Conservation (phyloP, 2,888 invertebrate species). For the Palloptera scutellata region DNA sequence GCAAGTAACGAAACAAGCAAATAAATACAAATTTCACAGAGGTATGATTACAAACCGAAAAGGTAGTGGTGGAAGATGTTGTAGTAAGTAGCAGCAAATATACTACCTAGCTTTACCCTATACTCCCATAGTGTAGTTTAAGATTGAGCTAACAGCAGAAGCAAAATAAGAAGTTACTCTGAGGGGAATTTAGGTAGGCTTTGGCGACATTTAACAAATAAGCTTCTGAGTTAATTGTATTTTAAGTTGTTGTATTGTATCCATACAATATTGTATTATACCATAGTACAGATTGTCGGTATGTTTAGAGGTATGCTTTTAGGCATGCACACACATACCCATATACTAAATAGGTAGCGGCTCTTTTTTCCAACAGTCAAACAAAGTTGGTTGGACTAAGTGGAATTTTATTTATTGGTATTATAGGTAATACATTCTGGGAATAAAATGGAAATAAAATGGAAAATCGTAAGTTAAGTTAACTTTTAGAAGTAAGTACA, state of each 20-base stretch:
- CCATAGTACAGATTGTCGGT: too few relatives aligned
- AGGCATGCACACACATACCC: too few relatives aligned
- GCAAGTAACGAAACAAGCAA: neutral
- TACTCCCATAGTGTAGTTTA: too few relatives aligned
- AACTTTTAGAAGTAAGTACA: neutral
- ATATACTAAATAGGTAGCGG: too few relatives aligned
- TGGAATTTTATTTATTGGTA: constrained; percentile 26
- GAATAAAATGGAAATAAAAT: neutral
- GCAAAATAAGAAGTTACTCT: too few relatives aligned
- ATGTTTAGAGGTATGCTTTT: too few relatives aligned
- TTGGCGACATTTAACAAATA: constrained; percentile 26
- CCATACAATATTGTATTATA: too few relatives aligned
- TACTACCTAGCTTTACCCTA: neutral
- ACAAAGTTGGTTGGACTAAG: neutral
- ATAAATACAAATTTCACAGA: neutral
- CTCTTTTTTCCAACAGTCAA: neutral
- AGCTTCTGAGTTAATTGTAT: constrained; percentile 51
- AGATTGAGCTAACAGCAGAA: too few relatives aligned
- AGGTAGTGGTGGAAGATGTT: too few relatives aligned
- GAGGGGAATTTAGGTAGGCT: constrained; percentile 9
- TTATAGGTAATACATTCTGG: constrained; percentile 20
- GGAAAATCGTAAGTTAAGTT: constrained; percentile 4
- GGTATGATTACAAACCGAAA: too few relatives aligned
- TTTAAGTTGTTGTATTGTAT: constrained; percentile 31
- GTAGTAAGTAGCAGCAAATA: neutral